Evolutionary conservation across 1,140 invertebrate species (phyloP), one percentile per base, ranked within the genome.

Genomic region (Diabrotica undecimpunctata): DNA sequence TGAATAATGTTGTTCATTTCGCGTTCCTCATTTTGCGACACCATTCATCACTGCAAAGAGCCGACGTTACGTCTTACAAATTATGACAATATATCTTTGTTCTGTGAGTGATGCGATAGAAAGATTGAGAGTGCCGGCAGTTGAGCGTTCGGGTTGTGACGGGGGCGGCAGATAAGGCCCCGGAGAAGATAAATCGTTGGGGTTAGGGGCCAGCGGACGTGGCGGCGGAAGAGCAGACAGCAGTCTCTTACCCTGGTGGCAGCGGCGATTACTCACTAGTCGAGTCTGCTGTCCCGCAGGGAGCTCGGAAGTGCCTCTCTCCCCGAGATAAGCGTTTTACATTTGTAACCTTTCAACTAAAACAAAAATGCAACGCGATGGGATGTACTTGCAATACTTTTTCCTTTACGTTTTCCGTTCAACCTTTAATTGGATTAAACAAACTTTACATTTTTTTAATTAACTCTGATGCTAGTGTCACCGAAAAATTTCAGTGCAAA

Each of bases 151-250:
- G 70, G 25, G 25, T 25, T 25, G 25, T 25, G 25, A 25, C 25
- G 25, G 41, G 41, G 41, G 41, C n/a, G 67, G 64, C 64, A 69
- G 70, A 71, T 71, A 71, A 71, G 67, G 66, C 65, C n/a, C 58
- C 61, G 60, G 66, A 65, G 73, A 77, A 77, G 75, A 77, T 75
- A 74, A 77, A 77, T 77, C 71, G 75, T 73, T 70, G 73, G 70
- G 75, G 75, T 77, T 73, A 68, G 73, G 70, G 75, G 75, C 75
- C 70, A 73, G 65, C 71, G 74, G 70, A 70, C 69, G 58, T 35
- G 71, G 68, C 66, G 70, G 73, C 75, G 75, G 71, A 77, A 77
- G 71, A 75, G 75, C 74, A 75, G 75, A 77, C 75, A 75, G 75
- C 74, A 73, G 70, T 73, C 75, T 76, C 73, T 76, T 76, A 76